These are phyloP conservation scores for Rhyacichthys aspro DNA, from an alignment of 2,797 vertebrate genomes.

Conservation along the genomic window DNA sequence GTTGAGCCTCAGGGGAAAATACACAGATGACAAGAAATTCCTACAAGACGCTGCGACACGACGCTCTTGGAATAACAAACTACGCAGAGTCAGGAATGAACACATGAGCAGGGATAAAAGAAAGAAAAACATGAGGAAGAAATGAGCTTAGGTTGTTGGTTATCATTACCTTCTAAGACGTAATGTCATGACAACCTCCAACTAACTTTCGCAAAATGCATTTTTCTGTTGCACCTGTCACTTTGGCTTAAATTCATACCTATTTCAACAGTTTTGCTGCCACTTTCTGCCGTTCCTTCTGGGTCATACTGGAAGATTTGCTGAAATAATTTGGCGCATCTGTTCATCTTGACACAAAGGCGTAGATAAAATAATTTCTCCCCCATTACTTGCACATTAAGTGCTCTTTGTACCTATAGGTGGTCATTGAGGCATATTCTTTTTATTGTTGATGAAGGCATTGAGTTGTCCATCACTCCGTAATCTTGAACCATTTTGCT, in stretches of 20 bases:
- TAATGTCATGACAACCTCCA: conserved; percentile 23
- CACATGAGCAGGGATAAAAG: background rate
- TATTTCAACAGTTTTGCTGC: conserved; percentile 21
- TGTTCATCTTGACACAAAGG: background rate
- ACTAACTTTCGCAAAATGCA: conserved; percentile 14
- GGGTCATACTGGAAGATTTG: background rate
- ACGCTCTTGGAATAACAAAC: conserved; percentile 4
- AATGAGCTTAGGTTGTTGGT: background rate
- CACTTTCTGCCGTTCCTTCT: background rate
- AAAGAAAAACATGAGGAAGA: background rate
- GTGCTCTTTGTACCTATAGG: background rate
- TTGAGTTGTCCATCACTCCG: background rate
- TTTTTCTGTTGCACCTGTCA: conserved; percentile 11
- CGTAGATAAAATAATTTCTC: background rate
- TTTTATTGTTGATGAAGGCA: background rate
- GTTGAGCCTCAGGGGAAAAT: conserved; percentile 27
- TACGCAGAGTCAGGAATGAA: background rate
- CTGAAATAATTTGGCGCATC: conserved; percentile 6
- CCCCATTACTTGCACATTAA: background rate
- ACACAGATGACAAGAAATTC: conserved; percentile 31
- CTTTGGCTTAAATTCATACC: conserved; percentile 16
- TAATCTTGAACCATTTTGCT: background rate
- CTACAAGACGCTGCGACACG: conserved; percentile 14
- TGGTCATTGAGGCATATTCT: background rate
- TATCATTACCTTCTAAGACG: background rate